Conservation (phyloP, 1,140 invertebrate species). For the Whitmania pigra region DNA sequence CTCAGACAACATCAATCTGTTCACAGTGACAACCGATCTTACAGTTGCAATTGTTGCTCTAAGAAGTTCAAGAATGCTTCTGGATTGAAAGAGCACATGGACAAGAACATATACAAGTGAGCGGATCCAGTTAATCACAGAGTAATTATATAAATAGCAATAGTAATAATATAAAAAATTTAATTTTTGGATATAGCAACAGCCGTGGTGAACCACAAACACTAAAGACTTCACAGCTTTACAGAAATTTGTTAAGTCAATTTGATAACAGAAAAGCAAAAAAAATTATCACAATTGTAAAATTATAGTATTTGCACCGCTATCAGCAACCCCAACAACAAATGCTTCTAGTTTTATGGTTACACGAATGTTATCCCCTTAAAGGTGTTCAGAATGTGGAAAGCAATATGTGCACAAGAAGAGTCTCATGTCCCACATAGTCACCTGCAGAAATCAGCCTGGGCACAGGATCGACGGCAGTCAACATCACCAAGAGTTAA, state of each 20-base stretch:
- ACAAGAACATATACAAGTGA: slow-evolving; percentile 9
- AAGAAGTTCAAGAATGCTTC: slow-evolving; percentile 1
- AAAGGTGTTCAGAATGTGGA: slow-evolving; percentile 8
- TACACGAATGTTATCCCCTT: background rate
- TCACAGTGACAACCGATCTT: slow-evolving; percentile 23
- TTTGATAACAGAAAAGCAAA: background rate
- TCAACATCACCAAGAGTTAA: too few relatives aligned
- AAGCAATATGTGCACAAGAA: slow-evolving; percentile 2
- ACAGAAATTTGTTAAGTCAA: background rate
- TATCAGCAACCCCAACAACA: background rate
- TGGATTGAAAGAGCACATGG: slow-evolving; percentile 9
- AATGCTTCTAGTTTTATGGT: background rate
- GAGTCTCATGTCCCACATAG: background rate
- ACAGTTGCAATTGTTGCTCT: background rate
- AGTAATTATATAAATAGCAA: background rate
- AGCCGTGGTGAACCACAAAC: too few relatives aligned
- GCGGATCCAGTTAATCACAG: background rate
- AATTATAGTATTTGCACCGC: too few relatives aligned
- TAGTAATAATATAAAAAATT: too few relatives aligned
- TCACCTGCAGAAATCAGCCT: background rate
- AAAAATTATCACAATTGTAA: too few relatives aligned
- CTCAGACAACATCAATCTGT: slow-evolving; percentile 35
- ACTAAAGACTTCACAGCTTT: too few relatives aligned
- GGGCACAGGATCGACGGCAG: too few relatives aligned
- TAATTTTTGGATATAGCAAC: too few relatives aligned